Evolutionary conservation across 1,140 invertebrate species (phyloP), one percentile per base, ranked within the genome.

Genomic region (Adoxophyes honmai): DNA sequence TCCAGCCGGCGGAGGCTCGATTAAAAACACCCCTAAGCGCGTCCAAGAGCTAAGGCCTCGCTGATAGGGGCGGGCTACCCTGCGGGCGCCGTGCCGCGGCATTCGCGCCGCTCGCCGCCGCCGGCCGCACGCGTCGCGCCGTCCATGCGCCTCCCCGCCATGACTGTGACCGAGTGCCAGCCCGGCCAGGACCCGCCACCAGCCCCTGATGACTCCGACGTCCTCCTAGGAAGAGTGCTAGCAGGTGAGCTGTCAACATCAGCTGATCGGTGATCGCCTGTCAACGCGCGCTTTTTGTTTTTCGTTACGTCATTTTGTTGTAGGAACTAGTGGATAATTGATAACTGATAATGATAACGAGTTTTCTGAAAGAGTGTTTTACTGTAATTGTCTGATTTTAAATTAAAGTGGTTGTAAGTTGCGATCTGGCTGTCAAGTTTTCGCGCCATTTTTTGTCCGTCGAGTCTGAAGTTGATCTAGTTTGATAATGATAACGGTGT

Each of bases 171-270:
- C 51, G 85, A 88, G 78, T 81, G 76, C 66, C 75, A n/a, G 69
- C 51, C 70, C 51, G 55, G 77, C 68, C 44, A 66, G 71, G 39
- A 70, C 69, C 61, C 44, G 37, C 63, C 62, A 6, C 67, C 66
- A 9, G 52, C 62, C 8, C 71, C 74, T 55, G 82, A 75, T 37
- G 91, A 91, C 68, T 81, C 87, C 60, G 91, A 92, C 52, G 83
- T 90, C 57, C 85, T 92, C 14, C 86, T 92, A 52, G 91, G 91
- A 64, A 76, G 90, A 68, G 90, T 91, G 28, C 75, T 92, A 55
- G 91, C 90, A 90, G 91, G 91, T 92, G 81, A 85, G 77, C 57
- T 48, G 59, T 55, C 55, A 52, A 15, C 42, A 59, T 62, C 68
- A 74, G 63, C 68, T 69, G 64, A 59, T 59, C 39, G 7, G 8